Conservation (phyloP, 2,113 vertebrate species). For the Ptyas mucosa region DNA sequence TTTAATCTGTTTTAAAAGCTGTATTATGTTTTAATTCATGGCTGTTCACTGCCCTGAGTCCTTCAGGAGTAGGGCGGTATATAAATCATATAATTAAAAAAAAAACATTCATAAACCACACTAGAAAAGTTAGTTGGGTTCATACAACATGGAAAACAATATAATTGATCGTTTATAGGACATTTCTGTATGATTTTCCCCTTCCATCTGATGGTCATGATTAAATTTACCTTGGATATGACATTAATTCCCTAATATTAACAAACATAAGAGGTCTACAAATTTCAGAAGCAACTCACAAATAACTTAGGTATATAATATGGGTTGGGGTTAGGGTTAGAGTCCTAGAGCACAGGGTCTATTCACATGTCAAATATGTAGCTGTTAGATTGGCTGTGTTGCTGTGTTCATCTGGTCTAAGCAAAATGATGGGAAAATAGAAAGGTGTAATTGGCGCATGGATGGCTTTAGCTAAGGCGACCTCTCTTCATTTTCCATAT, state of each 20-base stretch:
- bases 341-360: background rate
- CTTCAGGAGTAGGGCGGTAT: too few relatives aligned
- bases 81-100: too few relatives aligned
- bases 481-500: background rate
- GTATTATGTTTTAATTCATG: too few relatives aligned
- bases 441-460: background rate
- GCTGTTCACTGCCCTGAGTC: too few relatives aligned
- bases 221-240: background rate
- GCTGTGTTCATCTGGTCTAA: background rate
- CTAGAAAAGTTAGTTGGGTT: background rate
- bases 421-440: background rate
- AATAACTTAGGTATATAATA: background rate
- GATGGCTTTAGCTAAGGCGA: background rate
- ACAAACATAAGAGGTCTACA: background rate
- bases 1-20: too few relatives aligned
- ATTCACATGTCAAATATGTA: background rate
- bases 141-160: background rate
- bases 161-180: background rate
- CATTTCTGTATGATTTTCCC: background rate
- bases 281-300: background rate
- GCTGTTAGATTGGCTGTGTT: background rate
- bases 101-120: background rate
- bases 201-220: background rate
- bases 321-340: background rate
- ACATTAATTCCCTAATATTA: background rate